Evolutionary conservation across 2,888 invertebrate species (phyloP).

Genomic region (Limnephilus lunatus): DNA sequence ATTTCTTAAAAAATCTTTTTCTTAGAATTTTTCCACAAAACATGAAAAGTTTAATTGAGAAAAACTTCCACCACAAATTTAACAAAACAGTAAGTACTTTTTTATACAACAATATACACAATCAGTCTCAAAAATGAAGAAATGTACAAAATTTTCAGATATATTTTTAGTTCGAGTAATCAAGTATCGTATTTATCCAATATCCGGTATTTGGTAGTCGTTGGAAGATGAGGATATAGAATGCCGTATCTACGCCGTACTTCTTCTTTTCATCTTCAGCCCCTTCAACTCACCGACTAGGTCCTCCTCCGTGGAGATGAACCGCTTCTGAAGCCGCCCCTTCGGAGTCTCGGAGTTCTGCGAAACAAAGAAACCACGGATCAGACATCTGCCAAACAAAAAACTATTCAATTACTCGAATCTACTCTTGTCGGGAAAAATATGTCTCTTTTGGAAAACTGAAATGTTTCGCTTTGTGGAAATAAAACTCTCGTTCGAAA

Average conservation of each 20-base stretch:
- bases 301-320: constrained; percentile 80
- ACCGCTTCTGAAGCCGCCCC: constrained; percentile 79
- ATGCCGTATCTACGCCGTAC: constrained; percentile 75
- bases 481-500: too few species aligned
- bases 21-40: constrained; percentile 16
- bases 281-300: constrained; percentile 81
- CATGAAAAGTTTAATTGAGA: constrained; percentile 26
- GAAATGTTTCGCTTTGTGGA: background rate
- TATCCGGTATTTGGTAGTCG: constrained; percentile 43
- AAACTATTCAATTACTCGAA: background rate
- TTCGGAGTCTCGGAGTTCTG: constrained; percentile 71
- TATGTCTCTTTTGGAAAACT: background rate
- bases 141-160: constrained; percentile 65
- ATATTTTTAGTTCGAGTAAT: constrained; percentile 57
- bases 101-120: constrained; percentile 66
- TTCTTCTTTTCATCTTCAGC: constrained; percentile 81
- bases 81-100: constrained; percentile 55
- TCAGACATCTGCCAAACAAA: background rate
- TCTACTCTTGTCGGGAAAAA: background rate
- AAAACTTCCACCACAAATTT: constrained; percentile 31
- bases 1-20: background rate
- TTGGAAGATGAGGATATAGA: constrained; percentile 6
- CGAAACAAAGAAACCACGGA: constrained; percentile 47
- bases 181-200: constrained; percentile 39
- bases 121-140: constrained; percentile 67